Base-by-base conservation (phyloP, 2,888 invertebrate genomes). In the Acanthococcus lagerstroemiae region DNA sequence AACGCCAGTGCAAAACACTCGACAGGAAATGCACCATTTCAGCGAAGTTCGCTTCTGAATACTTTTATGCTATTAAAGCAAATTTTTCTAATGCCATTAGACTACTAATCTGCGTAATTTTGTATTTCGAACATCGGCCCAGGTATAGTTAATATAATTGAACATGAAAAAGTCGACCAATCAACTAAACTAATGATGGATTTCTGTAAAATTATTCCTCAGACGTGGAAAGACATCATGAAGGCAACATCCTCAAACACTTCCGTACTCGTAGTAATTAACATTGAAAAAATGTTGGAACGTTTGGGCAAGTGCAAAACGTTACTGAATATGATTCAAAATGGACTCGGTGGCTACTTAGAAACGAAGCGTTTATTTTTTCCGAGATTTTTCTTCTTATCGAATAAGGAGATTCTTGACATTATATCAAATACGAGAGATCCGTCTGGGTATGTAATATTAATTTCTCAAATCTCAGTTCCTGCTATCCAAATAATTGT, bases 181-280 rank as follows among this genome's bases (percentile, higher is more conserved):
- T n/a, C 21, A 48, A 21, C 2, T 2, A 17, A 15, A 48, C 2
- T 48, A n/a, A 17, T 48, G 3, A 48, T 4, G 48, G 37, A 15
- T n/a, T n/a, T n/a, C n/a, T n/a, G n/a, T n/a, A n/a, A n/a, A n/a
- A n/a, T n/a, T n/a, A n/a, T n/a, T n/a, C n/a, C 46, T 63, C 70
- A 87, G 87, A 94, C 90, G 75, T 96, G 95, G 94, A 84, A 89
- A 71, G 95, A 95, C 75, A 84, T 95, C 70, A 95, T 96, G 94
- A 90, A 90, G 75, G 83, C 84, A 1, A 89, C 87, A 0, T 81
- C 79, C 48, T 73, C 79, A 1, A 91, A 95, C 77, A 83, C 88
- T 0, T 84, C 85, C 72, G 95, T 95, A 0, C 81, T 96, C 75
- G 80, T 83, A 1, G 90, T 94, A 0, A 85, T 92, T 1, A 86